Conservation (phyloP, 2,888 invertebrate genomes). For the Thera obeliscata region DNA sequence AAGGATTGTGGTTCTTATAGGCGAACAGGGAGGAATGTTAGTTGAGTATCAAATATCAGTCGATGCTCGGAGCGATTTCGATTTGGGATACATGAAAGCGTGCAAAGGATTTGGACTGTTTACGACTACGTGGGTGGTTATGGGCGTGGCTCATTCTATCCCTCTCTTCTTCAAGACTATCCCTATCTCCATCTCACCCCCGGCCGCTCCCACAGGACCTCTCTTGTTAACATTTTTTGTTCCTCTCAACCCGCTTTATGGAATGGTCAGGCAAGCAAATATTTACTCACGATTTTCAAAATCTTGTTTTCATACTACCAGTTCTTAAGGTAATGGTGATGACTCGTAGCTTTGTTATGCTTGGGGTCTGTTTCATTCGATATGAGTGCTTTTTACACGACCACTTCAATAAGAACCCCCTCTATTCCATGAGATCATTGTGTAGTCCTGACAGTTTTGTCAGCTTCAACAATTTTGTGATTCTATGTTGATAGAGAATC, state of each 20-base stretch:
- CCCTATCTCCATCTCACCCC: slow-evolving; percentile 59
- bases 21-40: slow-evolving; percentile 51
- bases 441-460: background rate
- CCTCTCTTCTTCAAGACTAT: slow-evolving; percentile 49
- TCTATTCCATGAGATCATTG: background rate
- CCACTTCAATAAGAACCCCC: slow-evolving; percentile 16
- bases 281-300: slow-evolving; percentile 83
- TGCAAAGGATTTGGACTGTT: slow-evolving; percentile 84
- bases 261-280: slow-evolving; percentile 82
- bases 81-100: slow-evolving; percentile 84
- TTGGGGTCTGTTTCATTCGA: slow-evolving; percentile 41
- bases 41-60: slow-evolving; percentile 52
- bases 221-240: slow-evolving; percentile 83
- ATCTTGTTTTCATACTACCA: slow-evolving; percentile 78
- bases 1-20: slow-evolving; percentile 62
- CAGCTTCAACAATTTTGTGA: background rate
- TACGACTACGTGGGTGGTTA: slow-evolving; percentile 84
- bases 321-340: slow-evolving; percentile 62
- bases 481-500: no score
- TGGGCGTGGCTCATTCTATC: slow-evolving; percentile 76
- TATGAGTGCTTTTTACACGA: slow-evolving; percentile 36
- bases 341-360: slow-evolving; percentile 59
- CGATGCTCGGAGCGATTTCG: slow-evolving; percentile 80
- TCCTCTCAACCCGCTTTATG: slow-evolving; percentile 74
- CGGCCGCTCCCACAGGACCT: slow-evolving; percentile 83